Evolutionary conservation across 2,797 vertebrate species (phyloP).

Genomic region (Malurus leucopterus): DNA sequence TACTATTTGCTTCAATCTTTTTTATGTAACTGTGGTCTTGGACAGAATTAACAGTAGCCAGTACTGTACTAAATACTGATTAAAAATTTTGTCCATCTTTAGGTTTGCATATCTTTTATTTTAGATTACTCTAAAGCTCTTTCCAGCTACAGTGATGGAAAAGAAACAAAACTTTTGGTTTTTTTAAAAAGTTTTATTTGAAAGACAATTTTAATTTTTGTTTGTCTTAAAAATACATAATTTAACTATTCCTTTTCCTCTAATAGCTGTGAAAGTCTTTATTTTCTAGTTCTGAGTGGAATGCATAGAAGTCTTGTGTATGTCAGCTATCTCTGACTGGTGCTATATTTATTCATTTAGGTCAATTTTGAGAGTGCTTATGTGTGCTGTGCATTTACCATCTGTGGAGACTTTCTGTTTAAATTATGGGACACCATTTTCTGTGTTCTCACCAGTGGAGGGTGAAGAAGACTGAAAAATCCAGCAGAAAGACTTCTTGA

Average conservation of each 20-base stretch:
- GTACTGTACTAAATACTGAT: neutral
- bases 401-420: neutral
- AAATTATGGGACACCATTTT: neutral
- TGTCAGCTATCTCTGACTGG: neutral
- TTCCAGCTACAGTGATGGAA: neutral
- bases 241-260: neutral
- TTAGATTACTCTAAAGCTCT: neutral
- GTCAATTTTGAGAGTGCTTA: neutral
- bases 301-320: neutral
- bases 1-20: neutral
- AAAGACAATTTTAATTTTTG: neutral
- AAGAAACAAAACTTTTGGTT: neutral
- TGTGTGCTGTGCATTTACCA: neutral
- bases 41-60: neutral
- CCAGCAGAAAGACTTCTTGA: neutral
- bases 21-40: neutral
- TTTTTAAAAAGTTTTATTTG: neutral
- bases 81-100: neutral
- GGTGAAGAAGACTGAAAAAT: neutral
- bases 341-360: conserved; percentile 27
- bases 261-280: neutral
- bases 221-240: neutral
- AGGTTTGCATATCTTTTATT: neutral
- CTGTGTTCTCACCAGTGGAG: neutral
- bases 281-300: neutral